Evolutionary conservation across 2,888 invertebrate genomes (phyloP).

Genomic region (Callimorpha dominula): DNA sequence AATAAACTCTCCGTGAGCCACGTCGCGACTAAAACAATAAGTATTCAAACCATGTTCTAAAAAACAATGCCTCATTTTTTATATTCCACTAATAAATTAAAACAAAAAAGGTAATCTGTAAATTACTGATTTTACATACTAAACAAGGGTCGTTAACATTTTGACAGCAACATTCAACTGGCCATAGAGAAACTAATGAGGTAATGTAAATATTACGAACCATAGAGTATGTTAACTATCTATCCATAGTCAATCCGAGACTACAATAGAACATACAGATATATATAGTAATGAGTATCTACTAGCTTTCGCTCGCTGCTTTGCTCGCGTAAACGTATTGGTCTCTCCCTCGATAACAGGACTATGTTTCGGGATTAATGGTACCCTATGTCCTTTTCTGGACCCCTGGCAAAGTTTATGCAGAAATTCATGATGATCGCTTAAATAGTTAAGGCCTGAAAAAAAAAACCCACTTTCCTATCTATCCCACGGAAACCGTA

Average conservation of each 20-base stretch:
- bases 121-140: constrained; percentile 48
- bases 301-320: no score
- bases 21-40: constrained; percentile 44
- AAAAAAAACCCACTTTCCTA: no score
- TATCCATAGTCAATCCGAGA: neutral
- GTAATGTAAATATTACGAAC: constrained; percentile 26
- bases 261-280: neutral
- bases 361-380: no score
- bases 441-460: no score
- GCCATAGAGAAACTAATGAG: constrained; percentile 37
- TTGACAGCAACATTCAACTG: constrained; percentile 35
- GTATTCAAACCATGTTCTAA: constrained; percentile 57
- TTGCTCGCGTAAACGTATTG: no score
- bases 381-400: no score
- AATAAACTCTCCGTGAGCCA: constrained; percentile 52
- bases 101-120: constrained; percentile 64
- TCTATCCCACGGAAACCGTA: no score
- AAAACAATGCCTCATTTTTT: constrained; percentile 65
- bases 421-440: no score
- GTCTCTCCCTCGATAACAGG: no score
- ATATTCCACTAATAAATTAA: constrained; percentile 62
- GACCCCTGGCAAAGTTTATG: no score
- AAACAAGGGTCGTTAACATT: constrained; percentile 50
- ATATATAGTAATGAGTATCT: neutral
- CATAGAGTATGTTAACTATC: constrained; percentile 5